Conservation (phyloP, 2,113 vertebrate species). For the Eulemur rufifrons region DNA sequence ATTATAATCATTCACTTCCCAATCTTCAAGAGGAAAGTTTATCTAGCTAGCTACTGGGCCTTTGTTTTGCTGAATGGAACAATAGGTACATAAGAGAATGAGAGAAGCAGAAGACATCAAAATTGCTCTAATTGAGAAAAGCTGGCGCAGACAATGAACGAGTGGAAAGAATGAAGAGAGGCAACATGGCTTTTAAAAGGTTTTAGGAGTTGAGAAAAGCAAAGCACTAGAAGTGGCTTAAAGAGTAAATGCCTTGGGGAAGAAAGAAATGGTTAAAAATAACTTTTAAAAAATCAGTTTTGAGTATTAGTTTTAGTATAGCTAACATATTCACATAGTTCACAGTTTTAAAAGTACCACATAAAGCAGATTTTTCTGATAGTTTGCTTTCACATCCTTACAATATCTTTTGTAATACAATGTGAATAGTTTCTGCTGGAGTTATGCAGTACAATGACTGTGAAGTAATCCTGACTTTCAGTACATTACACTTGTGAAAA, state of each 20-base stretch:
- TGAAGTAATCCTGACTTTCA: not conserved
- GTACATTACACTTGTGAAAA: not conserved
- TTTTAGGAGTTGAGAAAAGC: not conserved
- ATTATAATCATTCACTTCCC: not conserved
- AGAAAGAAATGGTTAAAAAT: not conserved
- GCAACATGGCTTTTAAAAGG: not conserved
- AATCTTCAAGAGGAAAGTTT: not conserved
- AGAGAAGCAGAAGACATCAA: not conserved
- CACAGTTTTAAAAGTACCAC: not conserved
- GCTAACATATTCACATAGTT: not conserved
- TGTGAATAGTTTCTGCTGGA: not conserved
- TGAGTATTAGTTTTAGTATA: not conserved
- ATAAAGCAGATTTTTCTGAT: not conserved
- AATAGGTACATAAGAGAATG: not conserved
- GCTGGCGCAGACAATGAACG: not conserved
- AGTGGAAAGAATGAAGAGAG: not conserved
- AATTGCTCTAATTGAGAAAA: not conserved
- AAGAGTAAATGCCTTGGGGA: not conserved
- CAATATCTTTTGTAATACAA: not conserved
- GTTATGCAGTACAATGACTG: not conserved
- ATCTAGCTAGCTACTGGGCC: not conserved
- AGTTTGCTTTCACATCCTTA: not conserved
- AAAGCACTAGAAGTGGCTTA: not conserved
- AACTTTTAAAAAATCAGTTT: not conserved
- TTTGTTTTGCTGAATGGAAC: slow-evolving; percentile 40